These are phyloP conservation scores for Hipparchia semele DNA, from an alignment of 2,888 invertebrate genomes.

Conservation along the genomic window DNA sequence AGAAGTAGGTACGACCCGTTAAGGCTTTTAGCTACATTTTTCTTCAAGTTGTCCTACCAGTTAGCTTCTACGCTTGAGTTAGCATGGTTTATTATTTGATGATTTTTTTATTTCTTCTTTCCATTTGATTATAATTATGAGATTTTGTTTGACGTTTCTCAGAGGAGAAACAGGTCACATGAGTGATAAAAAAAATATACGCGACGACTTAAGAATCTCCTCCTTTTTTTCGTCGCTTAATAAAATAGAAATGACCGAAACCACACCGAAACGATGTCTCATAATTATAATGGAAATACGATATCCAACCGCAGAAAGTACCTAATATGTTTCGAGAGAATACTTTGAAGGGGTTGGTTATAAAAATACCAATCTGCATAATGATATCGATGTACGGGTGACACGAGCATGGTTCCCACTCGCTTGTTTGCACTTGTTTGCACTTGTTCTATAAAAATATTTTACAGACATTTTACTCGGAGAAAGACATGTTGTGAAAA, in stretches of 20 bases:
- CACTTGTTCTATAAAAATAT: no score
- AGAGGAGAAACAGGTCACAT: background rate
- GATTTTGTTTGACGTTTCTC: no score
- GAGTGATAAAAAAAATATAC: background rate
- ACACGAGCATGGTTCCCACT: no score
- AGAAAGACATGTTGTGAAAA: no score
- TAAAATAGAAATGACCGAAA: background rate
- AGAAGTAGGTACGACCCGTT: conserved; percentile 3
- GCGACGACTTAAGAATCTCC: no score
- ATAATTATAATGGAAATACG: background rate
- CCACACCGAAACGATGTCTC: background rate
- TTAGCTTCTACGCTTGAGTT: background rate
- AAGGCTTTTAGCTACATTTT: conserved; percentile 17
- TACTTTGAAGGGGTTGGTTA: conserved; percentile 18
- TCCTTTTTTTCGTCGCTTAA: no score
- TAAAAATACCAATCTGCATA: conserved; percentile 27
- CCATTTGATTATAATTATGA: background rate
- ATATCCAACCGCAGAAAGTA: conserved; percentile 3
- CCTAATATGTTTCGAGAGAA: background rate
- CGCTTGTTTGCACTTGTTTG: no score
- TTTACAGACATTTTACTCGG: no score
- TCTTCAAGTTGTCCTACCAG: conserved; percentile 1
- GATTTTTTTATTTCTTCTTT: background rate
- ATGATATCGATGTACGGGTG: no score
- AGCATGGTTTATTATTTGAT: background rate